phyloP scores from a whole-genome alignment of 2,888 invertebrate species.

The Furcula furcula region DNA sequence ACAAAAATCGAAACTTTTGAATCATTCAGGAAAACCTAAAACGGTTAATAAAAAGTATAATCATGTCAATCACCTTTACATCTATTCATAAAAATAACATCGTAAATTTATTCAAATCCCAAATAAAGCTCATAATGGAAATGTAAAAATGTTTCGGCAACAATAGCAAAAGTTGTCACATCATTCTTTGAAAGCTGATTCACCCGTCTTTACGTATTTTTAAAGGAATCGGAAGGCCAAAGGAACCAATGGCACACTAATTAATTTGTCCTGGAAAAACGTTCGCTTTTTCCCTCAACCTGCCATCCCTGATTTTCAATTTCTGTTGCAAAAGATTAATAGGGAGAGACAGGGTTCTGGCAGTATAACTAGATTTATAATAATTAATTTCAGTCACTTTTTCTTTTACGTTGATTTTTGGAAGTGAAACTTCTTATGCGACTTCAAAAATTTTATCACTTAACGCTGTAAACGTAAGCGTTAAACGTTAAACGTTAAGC shows the following conservation, averaged over 20 bases:
- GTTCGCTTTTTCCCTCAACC: constrained; percentile 47
- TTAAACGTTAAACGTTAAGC: too few species aligned
- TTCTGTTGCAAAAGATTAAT: constrained; percentile 62
- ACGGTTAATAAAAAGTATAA: too few species aligned
- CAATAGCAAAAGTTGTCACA: constrained; percentile 17
- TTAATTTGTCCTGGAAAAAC: constrained; percentile 58
- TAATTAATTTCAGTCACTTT: too few species aligned
- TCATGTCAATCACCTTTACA: background rate
- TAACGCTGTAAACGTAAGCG: too few species aligned
- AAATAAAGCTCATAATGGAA: background rate
- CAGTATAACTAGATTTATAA: constrained; percentile 47
- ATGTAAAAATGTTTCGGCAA: constrained; percentile 4
- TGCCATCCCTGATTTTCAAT: constrained; percentile 63
- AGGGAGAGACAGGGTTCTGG: constrained; percentile 42
- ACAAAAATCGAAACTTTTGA: too few species aligned
- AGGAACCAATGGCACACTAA: constrained; percentile 52
- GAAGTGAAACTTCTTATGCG: too few species aligned
- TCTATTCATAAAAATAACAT: background rate
- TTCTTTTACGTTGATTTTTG: too few species aligned
- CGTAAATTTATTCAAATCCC: background rate
- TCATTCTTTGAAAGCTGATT: constrained; percentile 17
- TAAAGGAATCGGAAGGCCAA: constrained; percentile 33
- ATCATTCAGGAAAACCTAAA: too few species aligned
- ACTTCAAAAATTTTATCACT: too few species aligned
- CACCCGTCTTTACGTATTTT: constrained; percentile 20